A percentile compares a stretch with the other conserved stretches of the same genome.
Evolutionary conservation across 2,888 invertebrate genomes (phyloP).

Genomic region (Ptychoptera contaminata): DNA sequence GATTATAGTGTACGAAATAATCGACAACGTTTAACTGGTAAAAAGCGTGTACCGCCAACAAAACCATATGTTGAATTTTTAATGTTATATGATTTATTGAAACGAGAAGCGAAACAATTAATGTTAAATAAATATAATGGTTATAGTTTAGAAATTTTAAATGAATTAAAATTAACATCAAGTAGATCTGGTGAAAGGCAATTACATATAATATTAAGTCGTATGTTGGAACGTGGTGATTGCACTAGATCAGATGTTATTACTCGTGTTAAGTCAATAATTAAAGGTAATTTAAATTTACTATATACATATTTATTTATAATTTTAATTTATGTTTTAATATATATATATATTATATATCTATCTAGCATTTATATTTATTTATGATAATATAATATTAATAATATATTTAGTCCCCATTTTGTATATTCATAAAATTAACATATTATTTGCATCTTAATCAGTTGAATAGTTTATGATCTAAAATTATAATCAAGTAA

Average conservation of each 20-base stretch:
- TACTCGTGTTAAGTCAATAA: slow-evolving; percentile 21
- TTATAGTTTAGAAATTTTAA: slow-evolving; percentile 22
- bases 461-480: too few species aligned
- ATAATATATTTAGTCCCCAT: too few species aligned
- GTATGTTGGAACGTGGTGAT: slow-evolving; percentile 25
- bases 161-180: slow-evolving; percentile 22
- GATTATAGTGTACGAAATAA: slow-evolving; percentile 13
- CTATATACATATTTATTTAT: neutral
- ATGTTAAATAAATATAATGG: slow-evolving; percentile 29
- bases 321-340: neutral
- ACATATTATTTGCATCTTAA: too few species aligned
- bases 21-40: slow-evolving; percentile 23
- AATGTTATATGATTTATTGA: slow-evolving; percentile 28
- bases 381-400: too few species aligned
- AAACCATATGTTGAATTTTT: slow-evolving; percentile 30
- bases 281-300: slow-evolving; percentile 20
- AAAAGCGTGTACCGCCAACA: slow-evolving; percentile 28
- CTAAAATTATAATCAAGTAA: too few species aligned
- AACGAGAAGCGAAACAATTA: slow-evolving; percentile 28
- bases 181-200: slow-evolving; percentile 24
- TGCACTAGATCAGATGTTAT: slow-evolving; percentile 25
- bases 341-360: too few species aligned
- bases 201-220: slow-evolving; percentile 23
- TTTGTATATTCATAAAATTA: too few species aligned
- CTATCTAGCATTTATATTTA: too few species aligned